phyloP scores from a whole-genome alignment of 1,140 invertebrate genomes.

The Rhyacophila brunnea region DNA sequence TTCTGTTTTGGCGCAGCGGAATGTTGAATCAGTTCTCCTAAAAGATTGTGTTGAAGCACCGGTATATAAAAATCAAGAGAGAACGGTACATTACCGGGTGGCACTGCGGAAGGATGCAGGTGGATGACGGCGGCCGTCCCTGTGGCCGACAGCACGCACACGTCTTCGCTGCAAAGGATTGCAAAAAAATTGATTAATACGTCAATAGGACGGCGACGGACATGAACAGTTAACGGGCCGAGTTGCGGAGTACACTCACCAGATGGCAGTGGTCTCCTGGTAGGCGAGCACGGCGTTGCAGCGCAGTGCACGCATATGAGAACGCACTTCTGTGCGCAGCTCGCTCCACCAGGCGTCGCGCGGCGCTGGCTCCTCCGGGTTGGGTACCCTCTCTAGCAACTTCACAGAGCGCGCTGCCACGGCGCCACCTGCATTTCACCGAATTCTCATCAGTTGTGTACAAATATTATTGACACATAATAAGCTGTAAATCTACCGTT shows the following conservation, averaged over 20 bases:
- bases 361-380: slow-evolving; percentile 84
- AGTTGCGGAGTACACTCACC: too few relatives aligned
- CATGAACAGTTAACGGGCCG: too few relatives aligned
- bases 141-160: slow-evolving; percentile 88
- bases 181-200: too few relatives aligned
- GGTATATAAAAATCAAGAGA: too few relatives aligned
- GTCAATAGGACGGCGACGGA: too few relatives aligned
- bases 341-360: slow-evolving; percentile 95
- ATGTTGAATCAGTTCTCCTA: too few relatives aligned
- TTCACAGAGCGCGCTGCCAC: slow-evolving; percentile 86
- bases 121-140: slow-evolving; percentile 88
- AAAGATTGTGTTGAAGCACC: too few relatives aligned
- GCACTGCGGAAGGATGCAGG: slow-evolving; percentile 12
- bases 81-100: neutral
- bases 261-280: slow-evolving; percentile 84
- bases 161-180: slow-evolving; percentile 84
- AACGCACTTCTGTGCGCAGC: slow-evolving; percentile 88
- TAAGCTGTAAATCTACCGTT: too few relatives aligned
- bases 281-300: slow-evolving; percentile 96
- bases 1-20: too few relatives aligned
- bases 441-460: too few relatives aligned
- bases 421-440: too few relatives aligned
- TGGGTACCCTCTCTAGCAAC: slow-evolving; percentile 77
- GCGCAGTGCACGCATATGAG: slow-evolving; percentile 83
- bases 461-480: too few relatives aligned